Evolutionary conservation across 1,140 invertebrate genomes (phyloP), one percentile per base, ranked within the genome.

Genomic region (Drosophila fuyamai): DNA sequence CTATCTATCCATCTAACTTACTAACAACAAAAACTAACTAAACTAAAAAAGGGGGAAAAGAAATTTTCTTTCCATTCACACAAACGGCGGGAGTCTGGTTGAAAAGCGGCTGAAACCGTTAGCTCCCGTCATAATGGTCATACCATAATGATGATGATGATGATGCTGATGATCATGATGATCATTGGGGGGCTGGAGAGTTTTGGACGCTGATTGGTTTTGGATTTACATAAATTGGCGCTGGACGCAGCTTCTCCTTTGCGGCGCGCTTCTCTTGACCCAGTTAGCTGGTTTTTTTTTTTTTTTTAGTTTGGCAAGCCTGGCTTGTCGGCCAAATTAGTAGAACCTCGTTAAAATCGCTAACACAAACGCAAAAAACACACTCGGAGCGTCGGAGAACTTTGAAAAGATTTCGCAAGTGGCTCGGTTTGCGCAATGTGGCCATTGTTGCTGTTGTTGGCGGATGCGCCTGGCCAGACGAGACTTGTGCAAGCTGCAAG

Each of bases 141-240:
- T 57, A 47, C 23, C 7, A 84, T 80, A 59, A 74, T 68, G 54
- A 71, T 60, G 61, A 82, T 67, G 70, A 67, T 76, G 57, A 62
- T 58, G 47, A 47, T 38, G 18, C 18, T 18, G 18, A 18, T 60
- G 67, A 82, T 67, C 63, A 67, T 76, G 58, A 62, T 58, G 47
- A 55, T 38, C 32, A 29, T 48, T 5, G 44, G 9, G 59, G 59
- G 23, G 4, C n/a, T 38, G 70, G 44, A 46, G 68, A 47, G 65
- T 7, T 13, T 23, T 47, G 18, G 12, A 18, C 74, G 58, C 83
- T 86, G 82, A 86, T 86, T 86, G 82, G 82, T 88, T 82, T 86
- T 86, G 75, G 82, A 86, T 86, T 86, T 86, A 86, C 82, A 86
- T 86, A 86, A 86, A 86, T 86, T 86, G 83, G 82, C 82, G 82